phyloP scores from a whole-genome alignment of 2,797 vertebrate genomes.

The Steatocranus sp. region DNA sequence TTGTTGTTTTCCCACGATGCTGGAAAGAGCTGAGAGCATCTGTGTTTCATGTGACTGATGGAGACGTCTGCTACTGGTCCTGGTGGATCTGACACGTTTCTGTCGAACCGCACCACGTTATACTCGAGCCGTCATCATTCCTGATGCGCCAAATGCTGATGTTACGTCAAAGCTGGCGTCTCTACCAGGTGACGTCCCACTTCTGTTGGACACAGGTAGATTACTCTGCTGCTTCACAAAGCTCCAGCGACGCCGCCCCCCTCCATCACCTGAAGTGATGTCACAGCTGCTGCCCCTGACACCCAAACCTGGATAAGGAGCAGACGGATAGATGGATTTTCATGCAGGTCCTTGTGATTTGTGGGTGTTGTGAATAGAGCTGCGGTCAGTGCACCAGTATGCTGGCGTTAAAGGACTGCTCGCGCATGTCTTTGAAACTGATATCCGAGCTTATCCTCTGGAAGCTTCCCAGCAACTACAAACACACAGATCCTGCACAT shows the following conservation, averaged over 20 bases:
- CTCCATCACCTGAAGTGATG: neutral
- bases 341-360: neutral
- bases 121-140: neutral
- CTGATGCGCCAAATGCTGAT: neutral
- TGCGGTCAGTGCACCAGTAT: neutral
- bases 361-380: rapidly evolving
- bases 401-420: neutral
- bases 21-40: neutral
- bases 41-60: neutral
- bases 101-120: neutral
- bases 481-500: neutral
- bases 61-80: neutral
- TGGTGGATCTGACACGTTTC: neutral
- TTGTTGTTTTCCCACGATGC: neutral
- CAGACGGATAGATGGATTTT: rapidly evolving
- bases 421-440: rapidly evolving
- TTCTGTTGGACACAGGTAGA: rapidly evolving
- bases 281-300: neutral
- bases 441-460: neutral
- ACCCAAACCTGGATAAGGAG: neutral
- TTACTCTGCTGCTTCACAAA: neutral
- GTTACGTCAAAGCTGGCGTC: rapidly evolving
- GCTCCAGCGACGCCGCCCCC: too few species aligned
- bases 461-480: neutral
- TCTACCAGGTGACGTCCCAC: rapidly evolving